phyloP scores from a whole-genome alignment of 2,113 vertebrate species.

The Microcebus murinus region DNA sequence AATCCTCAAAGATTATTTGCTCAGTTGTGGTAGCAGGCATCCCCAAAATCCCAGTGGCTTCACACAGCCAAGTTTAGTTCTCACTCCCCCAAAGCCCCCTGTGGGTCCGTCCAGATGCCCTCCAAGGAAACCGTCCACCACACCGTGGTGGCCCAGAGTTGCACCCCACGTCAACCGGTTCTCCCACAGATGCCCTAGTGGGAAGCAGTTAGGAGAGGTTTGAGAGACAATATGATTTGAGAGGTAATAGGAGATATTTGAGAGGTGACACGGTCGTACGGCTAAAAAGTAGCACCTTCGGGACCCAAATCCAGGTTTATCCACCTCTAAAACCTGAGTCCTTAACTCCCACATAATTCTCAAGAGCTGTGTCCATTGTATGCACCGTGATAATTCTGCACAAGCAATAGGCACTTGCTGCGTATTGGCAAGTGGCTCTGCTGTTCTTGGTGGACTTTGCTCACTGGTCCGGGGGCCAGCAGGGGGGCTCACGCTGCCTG shows the following conservation, averaged over 20 bases:
- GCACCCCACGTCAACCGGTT: neutral
- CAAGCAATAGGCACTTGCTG: neutral
- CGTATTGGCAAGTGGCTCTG: neutral
- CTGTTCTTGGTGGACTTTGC: neutral
- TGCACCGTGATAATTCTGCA: neutral
- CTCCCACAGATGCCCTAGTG: fast-evolving
- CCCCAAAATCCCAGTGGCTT: neutral
- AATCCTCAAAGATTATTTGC: neutral
- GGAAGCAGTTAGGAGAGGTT: neutral
- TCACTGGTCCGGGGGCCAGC: neutral
- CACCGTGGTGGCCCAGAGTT: fast-evolving
- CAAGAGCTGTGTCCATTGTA: neutral
- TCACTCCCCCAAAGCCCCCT: neutral
- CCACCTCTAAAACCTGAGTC: neutral
- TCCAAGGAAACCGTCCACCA: neutral
- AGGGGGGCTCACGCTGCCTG: neutral
- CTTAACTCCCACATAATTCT: neutral
- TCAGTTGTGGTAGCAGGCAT: neutral
- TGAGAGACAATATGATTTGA: neutral
- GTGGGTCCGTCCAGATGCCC: neutral
- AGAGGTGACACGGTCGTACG: neutral
- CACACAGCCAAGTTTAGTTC: neutral
- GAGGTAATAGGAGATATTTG: neutral
- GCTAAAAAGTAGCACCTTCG: neutral
- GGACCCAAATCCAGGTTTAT: neutral